Base-by-base conservation (phyloP, 64 coral and sea anemone species). In the Actinia equina region DNA sequence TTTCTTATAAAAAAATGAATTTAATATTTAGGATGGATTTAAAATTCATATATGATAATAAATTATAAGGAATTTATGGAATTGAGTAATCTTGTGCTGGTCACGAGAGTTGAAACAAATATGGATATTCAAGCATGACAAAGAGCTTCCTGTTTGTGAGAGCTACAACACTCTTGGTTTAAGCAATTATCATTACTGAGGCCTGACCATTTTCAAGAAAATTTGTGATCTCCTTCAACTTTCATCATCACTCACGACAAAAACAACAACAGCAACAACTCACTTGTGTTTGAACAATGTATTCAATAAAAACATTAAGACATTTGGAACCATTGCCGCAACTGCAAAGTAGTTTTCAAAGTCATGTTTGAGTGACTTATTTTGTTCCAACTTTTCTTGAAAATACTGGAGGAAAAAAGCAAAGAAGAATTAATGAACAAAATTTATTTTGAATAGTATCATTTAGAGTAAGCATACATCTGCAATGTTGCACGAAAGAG, bases 201-300 rank as follows among this genome's bases (percentile, higher is more conserved):
- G 54, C 8, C 8, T 56, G 14, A 56, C 54, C 45, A 49, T 2
- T 49, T 49, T 49, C 45, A 7, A 4, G 45, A 7, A 49, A 49
- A 49, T 49, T 49, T 4, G n/a, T n/a, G n/a, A n/a, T n/a, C n/a
- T n/a, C n/a, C n/a, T n/a, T n/a, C n/a, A n/a, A n/a, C n/a, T n/a
- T n/a, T n/a, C n/a, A n/a, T n/a, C n/a, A n/a, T n/a, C n/a, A 19
- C 17, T 18, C 17, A 18, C 18, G 17, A 60, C 58, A 60, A 60
- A 11, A 17, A 60, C 14, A 18, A 20, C 63, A 26, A 84, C 15
- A 22, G 22, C 17, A 20, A 71, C 26, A 43, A 93, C 93, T 90
- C 86, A 99, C 97, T 99, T 99, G 97, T 99, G 97, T 70, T 99
- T 99, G 56, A 95, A 99, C 19, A 99, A 78, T 60, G 93, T 95